These are phyloP conservation scores for Calephelis perditalis DNA, from an alignment of 2,888 invertebrate genomes.

Conservation along the genomic window DNA sequence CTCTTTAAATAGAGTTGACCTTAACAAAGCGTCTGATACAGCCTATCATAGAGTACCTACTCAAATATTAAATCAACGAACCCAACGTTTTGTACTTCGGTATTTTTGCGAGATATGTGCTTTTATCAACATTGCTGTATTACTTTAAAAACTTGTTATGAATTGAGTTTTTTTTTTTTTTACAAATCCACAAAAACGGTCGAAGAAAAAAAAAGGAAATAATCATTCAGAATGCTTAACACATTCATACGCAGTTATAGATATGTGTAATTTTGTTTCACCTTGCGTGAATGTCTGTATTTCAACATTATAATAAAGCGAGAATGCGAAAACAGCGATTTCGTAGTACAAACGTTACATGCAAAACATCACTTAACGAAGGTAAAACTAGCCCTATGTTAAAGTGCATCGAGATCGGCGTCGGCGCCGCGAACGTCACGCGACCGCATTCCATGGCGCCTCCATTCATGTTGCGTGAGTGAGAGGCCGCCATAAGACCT, in stretches of 20 bases:
- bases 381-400: conserved; percentile 57
- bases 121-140: neutral
- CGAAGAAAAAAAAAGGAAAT: too few species aligned
- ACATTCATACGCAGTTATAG: too few species aligned
- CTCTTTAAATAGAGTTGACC: neutral
- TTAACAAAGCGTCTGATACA: neutral
- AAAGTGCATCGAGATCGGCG: conserved; percentile 76
- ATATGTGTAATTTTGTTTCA: too few species aligned
- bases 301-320: too few species aligned
- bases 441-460: conserved; percentile 79
- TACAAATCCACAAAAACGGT: too few species aligned
- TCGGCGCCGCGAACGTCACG: conserved; percentile 80
- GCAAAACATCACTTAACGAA: conserved; percentile 31
- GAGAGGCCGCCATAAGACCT: conserved; percentile 52
- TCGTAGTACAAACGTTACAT: conserved; percentile 9
- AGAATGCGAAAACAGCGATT: neutral
- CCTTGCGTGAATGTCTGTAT: too few species aligned
- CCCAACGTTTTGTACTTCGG: neutral
- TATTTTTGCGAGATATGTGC: conserved; percentile 2
- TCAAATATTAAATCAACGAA: conserved; percentile 1
- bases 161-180: conserved; percentile 1
- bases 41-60: neutral
- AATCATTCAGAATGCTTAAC: too few species aligned
- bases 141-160: conserved; percentile 1
- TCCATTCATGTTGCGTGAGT: conserved; percentile 70